Percentiles rank a stretch among this genome's conserved stretches.
These are phyloP conservation scores for Spinibarbus caldwelli DNA, from an alignment of 2,797 vertebrate species.

Conservation along the genomic window DNA sequence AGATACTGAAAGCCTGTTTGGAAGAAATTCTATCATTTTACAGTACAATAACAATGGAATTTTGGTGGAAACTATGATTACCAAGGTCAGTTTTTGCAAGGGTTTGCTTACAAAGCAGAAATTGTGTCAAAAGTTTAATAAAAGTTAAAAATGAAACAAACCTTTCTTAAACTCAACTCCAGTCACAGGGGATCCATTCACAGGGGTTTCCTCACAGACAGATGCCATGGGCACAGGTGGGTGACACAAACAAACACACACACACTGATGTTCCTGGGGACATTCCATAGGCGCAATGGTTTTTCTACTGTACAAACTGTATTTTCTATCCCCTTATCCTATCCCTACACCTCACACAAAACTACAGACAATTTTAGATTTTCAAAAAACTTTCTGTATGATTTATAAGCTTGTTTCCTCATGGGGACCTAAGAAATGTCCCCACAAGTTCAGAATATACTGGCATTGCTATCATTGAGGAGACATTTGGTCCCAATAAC, in stretches of 20 bases:
- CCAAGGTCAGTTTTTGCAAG: constrained; percentile 22
- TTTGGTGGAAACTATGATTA: constrained; percentile 23
- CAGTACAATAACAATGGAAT: background rate
- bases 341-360: background rate
- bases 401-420: background rate
- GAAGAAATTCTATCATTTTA: background rate
- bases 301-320: background rate
- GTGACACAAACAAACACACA: constrained; percentile 57
- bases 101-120: background rate
- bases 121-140: background rate
- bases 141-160: constrained; percentile 12
- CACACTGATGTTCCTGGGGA: background rate
- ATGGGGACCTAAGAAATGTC: background rate
- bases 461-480: background rate
- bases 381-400: background rate
- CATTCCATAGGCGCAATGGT: background rate
- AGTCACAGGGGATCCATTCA: constrained; percentile 62
- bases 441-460: background rate
- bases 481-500: background rate
- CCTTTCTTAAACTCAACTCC: constrained; percentile 32
- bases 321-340: background rate
- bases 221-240: constrained; percentile 66
- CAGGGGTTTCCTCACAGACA: constrained; percentile 64
- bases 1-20: background rate
- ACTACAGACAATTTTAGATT: too few species aligned